phyloP scores from a whole-genome alignment of 2,797 vertebrate species.

The Tolypeutes matacus region DNA sequence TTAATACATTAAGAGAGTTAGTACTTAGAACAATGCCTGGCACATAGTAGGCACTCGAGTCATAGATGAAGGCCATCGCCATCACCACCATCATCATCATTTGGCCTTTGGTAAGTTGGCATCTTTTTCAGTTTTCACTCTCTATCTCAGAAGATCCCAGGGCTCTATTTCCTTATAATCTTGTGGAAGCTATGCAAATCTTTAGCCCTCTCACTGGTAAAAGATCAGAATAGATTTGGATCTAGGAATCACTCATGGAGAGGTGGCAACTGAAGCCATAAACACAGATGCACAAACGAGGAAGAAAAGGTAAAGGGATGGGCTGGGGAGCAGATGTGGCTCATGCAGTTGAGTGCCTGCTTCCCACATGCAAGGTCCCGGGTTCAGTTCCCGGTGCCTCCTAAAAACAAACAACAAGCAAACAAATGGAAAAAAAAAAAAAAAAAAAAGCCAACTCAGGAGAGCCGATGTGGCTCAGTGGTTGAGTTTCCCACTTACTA shows the following conservation, averaged over 20 bases:
- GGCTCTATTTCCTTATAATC: not conserved
- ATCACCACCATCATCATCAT: not conserved
- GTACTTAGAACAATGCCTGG: not conserved
- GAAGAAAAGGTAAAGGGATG: not conserved
- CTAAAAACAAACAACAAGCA: too few species aligned
- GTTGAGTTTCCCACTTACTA: too few species aligned
- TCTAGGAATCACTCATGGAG: not conserved
- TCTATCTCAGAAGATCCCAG: not conserved
- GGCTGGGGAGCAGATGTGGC: too few species aligned
- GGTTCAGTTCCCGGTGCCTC: too few species aligned
- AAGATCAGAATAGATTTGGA: not conserved
- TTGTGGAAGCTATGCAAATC: not conserved
- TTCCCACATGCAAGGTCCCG: too few species aligned
- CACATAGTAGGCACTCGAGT: not conserved
- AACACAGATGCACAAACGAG: not conserved
- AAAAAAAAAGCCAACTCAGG: too few species aligned
- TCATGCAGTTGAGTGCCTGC: too few species aligned
- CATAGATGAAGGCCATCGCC: not conserved
- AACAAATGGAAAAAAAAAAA: too few species aligned
- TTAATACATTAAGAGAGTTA: not conserved
- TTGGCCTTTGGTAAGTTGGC: not conserved
- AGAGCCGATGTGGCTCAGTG: too few species aligned
- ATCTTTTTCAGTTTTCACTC: not conserved
- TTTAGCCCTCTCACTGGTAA: not conserved
- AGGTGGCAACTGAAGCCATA: not conserved